phyloP scores from a whole-genome alignment of 2,888 invertebrate genomes.

The Macrosoma leucophasiata region DNA sequence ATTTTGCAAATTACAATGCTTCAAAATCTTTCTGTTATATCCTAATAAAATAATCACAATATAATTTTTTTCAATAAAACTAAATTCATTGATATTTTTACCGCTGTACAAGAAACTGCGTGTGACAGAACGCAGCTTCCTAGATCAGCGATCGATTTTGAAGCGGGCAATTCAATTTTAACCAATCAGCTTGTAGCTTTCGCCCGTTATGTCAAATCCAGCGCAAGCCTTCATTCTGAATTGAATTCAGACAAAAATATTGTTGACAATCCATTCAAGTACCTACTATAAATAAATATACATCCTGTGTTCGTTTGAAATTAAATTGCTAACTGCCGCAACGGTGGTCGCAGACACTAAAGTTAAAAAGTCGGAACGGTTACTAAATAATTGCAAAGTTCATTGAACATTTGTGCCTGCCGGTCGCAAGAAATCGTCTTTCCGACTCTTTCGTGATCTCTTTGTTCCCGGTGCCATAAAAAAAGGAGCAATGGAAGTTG shows the following conservation, averaged over 20 bases:
- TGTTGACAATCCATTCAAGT: constrained; percentile 21
- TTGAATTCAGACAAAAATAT: constrained; percentile 25
- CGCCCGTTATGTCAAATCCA: constrained; percentile 42
- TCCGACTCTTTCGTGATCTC: constrained; percentile 33
- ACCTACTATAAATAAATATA: constrained; percentile 32
- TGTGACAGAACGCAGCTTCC: constrained; percentile 19
- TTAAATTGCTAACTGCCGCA: constrained; percentile 53
- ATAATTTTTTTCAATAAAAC: no score
- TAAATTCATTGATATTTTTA: no score
- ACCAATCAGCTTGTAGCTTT: constrained; percentile 54
- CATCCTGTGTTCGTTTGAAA: constrained; percentile 43
- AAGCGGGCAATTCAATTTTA: constrained; percentile 52
- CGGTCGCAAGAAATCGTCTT: constrained; percentile 36
- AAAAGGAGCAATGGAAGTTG: constrained; percentile 54
- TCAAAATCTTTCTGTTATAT: no score
- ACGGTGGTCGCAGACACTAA: constrained; percentile 36
- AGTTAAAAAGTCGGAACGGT: constrained; percentile 36
- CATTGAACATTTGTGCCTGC: constrained; percentile 32
- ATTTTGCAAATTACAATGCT: no score
- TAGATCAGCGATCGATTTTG: constrained; percentile 30
- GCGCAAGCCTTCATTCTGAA: constrained; percentile 33
- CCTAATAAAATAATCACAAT: no score
- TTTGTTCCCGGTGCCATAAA: constrained; percentile 25
- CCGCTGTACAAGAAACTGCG: neutral
- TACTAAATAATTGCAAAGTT: constrained; percentile 34